These are phyloP conservation scores for Ethmia dodecea DNA, from an alignment of 2,888 invertebrate species.

Conservation along the genomic window DNA sequence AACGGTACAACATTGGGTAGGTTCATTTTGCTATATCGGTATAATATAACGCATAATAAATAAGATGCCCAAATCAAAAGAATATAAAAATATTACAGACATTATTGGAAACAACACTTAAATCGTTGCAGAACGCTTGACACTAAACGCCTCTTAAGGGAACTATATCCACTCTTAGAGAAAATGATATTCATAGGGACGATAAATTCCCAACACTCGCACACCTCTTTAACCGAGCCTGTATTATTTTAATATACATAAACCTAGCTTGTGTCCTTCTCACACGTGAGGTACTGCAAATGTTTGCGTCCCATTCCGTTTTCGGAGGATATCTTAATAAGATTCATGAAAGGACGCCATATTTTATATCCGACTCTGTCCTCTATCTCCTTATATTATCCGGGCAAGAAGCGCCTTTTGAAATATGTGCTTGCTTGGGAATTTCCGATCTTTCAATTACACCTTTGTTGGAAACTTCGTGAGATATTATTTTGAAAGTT, in stretches of 20 bases:
- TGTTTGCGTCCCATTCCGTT: conserved; percentile 60
- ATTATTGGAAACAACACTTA: too few species aligned
- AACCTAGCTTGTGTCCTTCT: conserved; percentile 45
- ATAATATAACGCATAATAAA: too few species aligned
- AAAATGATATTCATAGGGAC: conserved; percentile 75
- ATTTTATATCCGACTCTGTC: conserved; percentile 85
- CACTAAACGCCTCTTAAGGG: conserved; percentile 53
- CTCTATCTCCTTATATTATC: conserved; percentile 79
- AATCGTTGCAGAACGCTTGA: too few species aligned
- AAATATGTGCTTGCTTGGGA: conserved; percentile 75
- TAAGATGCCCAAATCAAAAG: too few species aligned
- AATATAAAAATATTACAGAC: too few species aligned
- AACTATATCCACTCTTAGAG: conserved; percentile 64
- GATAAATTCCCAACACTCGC: conserved; percentile 63
- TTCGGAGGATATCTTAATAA: conserved; percentile 87
- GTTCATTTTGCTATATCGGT: too few species aligned
- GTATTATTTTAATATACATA: conserved; percentile 76
- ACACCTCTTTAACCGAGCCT: conserved; percentile 70
- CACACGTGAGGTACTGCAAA: conserved; percentile 19
- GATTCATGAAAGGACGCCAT: conserved; percentile 90
- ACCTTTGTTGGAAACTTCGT: conserved; percentile 55
- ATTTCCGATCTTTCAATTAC: conserved; percentile 77
- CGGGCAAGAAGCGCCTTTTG: conserved; percentile 63
- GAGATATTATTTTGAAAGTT: conserved; percentile 41
- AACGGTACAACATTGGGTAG: too few species aligned